Conservation (phyloP, 1,140 invertebrate genomes). For the Rhyacophila brunnea region DNA sequence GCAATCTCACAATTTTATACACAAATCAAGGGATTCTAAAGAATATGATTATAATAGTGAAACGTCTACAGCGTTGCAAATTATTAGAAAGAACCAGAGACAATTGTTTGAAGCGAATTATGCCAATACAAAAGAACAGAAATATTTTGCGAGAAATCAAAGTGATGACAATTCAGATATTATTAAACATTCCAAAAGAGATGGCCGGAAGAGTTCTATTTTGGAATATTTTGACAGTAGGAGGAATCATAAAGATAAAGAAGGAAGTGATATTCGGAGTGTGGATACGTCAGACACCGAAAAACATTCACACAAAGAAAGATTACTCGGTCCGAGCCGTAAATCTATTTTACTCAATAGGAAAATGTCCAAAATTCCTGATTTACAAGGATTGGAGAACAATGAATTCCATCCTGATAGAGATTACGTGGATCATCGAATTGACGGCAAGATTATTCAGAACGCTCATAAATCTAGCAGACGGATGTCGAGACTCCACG, state of each 20-base stretch:
- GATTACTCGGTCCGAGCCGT: background rate
- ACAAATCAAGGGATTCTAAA: slow-evolving; percentile 36
- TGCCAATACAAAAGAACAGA: slow-evolving; percentile 22
- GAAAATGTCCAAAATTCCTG: slow-evolving; percentile 8
- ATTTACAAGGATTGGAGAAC: slow-evolving; percentile 38
- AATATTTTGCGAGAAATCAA: slow-evolving; percentile 19
- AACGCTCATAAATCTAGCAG: slow-evolving; percentile 53
- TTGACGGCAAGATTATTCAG: slow-evolving; percentile 52
- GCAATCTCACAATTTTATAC: slow-evolving; percentile 49
- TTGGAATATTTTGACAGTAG: slow-evolving; percentile 26
- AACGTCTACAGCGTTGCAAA: slow-evolving; percentile 55
- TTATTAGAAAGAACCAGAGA: slow-evolving; percentile 53
- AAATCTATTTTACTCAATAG: slow-evolving; percentile 17
- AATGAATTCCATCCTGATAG: slow-evolving; percentile 44
- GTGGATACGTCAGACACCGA: too few species aligned
- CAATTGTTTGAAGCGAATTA: slow-evolving; percentile 43
- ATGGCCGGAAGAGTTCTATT: slow-evolving; percentile 24
- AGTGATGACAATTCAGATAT: slow-evolving; percentile 34
- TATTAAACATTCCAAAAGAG: slow-evolving; percentile 28
- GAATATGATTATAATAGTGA: slow-evolving; percentile 55
- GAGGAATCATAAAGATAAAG: slow-evolving; percentile 2
- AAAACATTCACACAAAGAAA: background rate
- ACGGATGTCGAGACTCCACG: slow-evolving; percentile 49
- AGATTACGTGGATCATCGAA: slow-evolving; percentile 47
- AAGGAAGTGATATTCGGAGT: too few species aligned